A percentile compares a stretch with the other conserved stretches of the same genome.
These are phyloP conservation scores for Noctilio leporinus DNA, from an alignment of 2,113 vertebrate genomes.

Conservation along the genomic window DNA sequence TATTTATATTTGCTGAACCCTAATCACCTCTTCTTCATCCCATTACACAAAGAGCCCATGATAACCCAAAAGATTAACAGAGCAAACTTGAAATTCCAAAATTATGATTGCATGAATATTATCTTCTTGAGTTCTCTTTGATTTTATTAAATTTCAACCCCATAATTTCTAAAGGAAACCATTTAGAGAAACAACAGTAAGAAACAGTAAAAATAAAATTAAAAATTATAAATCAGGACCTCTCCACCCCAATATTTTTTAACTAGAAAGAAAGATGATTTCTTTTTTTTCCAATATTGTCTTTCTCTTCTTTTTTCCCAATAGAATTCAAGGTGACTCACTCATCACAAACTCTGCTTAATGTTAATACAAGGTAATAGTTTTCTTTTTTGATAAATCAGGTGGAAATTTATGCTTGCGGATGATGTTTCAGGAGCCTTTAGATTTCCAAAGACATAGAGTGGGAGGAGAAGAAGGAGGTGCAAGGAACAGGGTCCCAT, in stretches of 20 bases:
- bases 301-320: conserved; percentile 54
- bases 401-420: not conserved
- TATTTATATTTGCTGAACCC: not conserved
- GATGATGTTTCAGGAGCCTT: not conserved
- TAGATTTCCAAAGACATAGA: not conserved
- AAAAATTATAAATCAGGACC: not conserved
- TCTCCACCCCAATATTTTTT: not conserved
- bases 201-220: conserved; percentile 60
- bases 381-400: conserved; percentile 44
- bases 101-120: conserved; percentile 46
- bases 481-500: not conserved
- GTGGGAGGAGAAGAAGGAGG: no score
- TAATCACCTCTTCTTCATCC: not conserved
- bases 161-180: not conserved
- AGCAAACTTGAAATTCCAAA: conserved; percentile 49
- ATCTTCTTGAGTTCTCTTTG: not conserved
- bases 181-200: conserved; percentile 53
- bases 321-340: not conserved
- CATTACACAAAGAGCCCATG: not conserved
- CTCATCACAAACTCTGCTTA: rapidly evolving
- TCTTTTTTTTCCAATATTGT: not conserved
- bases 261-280: not conserved
- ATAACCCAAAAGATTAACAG: not conserved
- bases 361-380: conserved; percentile 31
- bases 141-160: not conserved